Conservation (phyloP, 2,113 vertebrate genomes). For the Nymphicus hollandicus region DNA sequence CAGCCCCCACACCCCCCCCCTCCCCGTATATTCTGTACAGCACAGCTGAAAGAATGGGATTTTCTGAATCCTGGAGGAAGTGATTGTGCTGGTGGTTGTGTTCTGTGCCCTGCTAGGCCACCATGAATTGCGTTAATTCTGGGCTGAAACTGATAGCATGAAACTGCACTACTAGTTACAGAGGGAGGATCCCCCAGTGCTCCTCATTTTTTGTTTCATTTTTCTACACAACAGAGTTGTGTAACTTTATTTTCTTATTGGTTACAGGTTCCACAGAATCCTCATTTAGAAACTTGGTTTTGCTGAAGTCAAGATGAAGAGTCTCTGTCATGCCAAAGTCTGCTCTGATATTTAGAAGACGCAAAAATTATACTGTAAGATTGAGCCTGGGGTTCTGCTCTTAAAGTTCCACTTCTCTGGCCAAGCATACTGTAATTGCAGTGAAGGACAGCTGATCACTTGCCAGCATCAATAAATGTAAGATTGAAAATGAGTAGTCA, state of each 20-base stretch:
- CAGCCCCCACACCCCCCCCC: neutral
- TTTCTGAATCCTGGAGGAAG: neutral
- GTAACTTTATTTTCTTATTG: neutral
- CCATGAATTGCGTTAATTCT: neutral
- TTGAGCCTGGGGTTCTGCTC: neutral
- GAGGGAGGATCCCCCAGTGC: neutral
- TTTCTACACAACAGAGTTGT: rapidly evolving
- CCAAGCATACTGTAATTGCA: neutral
- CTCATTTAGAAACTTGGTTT: neutral
- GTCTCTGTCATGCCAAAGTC: neutral
- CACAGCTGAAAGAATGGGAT: neutral
- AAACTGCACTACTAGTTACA: neutral
- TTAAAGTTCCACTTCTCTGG: neutral
- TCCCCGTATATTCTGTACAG: neutral
- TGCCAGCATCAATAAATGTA: neutral
- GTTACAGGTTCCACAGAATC: neutral
- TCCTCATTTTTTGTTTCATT: neutral
- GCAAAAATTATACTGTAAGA: neutral
- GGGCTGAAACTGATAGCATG: neutral
- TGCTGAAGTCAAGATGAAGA: neutral
- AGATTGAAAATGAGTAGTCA: neutral
- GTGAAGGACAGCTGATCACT: rapidly evolving
- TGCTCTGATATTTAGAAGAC: neutral
- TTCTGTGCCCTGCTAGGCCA: neutral
- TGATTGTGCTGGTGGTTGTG: neutral